Evolutionary conservation across 2,888 invertebrate species (phyloP), one percentile per base, ranked within the genome.

Genomic region (Netelia fuscicornis): DNA sequence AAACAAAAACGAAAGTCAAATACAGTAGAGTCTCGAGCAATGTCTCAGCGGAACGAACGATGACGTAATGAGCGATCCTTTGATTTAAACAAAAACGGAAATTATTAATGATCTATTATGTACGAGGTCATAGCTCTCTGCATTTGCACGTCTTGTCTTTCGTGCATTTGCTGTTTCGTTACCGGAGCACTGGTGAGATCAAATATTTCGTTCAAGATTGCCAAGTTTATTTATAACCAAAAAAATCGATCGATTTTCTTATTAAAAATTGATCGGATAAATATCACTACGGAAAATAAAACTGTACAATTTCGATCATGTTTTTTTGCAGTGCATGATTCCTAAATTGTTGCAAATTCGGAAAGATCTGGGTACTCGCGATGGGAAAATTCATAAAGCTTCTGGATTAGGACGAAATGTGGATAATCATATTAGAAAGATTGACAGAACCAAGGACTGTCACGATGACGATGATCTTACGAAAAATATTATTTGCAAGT

Each of bases 161-260:
- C 90, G 2, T 88, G 87, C 67, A 81, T 88, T 75, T 89, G 87
- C 60, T 90, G 88, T 75, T 83, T 90, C 64, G 85, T 88, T 2
- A 89, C 89, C 56, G 87, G 88, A 54, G 85, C 89, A 1, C 83
- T 89, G 77, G 90, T 90, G 83, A 88, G 86, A 68, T 44, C 1
- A 20, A 11, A 25, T n/a, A 56, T 48, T 42, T 20, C n/a, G 3
- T 23, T 20, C 2, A 44, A 17, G 25, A 25, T 77, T 62, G 37
- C 6, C 25, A 23, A 60, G 78, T 48, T 78, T 70, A 78, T 20
- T n/a, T 20, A 20, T 20, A 23, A 68, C 13, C 13, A 11, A 37
- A 17, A 52, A 54, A 30, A 25, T 52, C 48, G 17, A 30, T 30
- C 30, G 3, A 30, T 23, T 62, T 62, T 9, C 9, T 9, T 10